Percentiles rank a stretch among this genome's conserved stretches.
phyloP scores from a whole-genome alignment of 2,113 vertebrate genomes.

The Anthoscopus minutus region DNA sequence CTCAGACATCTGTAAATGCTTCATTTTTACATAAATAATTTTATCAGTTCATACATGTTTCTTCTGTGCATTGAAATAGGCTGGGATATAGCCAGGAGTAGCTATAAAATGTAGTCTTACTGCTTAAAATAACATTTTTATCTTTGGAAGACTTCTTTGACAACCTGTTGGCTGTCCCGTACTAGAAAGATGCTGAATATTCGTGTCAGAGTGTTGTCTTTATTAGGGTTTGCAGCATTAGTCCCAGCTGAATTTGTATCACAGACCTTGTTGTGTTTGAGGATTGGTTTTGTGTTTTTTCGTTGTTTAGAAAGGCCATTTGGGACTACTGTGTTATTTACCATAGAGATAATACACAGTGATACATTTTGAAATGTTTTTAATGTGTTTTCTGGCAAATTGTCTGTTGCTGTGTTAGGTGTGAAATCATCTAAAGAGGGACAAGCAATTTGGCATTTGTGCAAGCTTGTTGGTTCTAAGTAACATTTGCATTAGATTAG shows the following conservation, averaged over 20 bases:
- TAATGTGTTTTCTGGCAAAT: conserved; percentile 19
- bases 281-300: background rate
- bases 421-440: conserved; percentile 37
- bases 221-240: background rate
- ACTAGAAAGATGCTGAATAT: background rate
- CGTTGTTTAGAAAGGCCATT: conserved; percentile 8
- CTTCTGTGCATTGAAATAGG: background rate
- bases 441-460: background rate
- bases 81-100: background rate
- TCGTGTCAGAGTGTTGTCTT: background rate
- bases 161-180: background rate
- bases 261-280: background rate
- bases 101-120: background rate
- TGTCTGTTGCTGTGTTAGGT: conserved; percentile 13
- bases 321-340: conserved; percentile 19
- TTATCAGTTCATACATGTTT: background rate
- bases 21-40: background rate
- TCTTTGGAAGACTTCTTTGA: background rate
- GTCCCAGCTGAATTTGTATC: background rate
- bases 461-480: conserved; percentile 28
- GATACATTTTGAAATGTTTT: conserved; percentile 28
- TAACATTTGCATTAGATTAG: conserved; percentile 51
- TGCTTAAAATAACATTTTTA: background rate
- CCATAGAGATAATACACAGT: background rate
- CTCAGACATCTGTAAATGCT: background rate